phyloP scores from a whole-genome alignment of 2,113 vertebrate species.

The Sinocyclocheilus anshuiensis region DNA sequence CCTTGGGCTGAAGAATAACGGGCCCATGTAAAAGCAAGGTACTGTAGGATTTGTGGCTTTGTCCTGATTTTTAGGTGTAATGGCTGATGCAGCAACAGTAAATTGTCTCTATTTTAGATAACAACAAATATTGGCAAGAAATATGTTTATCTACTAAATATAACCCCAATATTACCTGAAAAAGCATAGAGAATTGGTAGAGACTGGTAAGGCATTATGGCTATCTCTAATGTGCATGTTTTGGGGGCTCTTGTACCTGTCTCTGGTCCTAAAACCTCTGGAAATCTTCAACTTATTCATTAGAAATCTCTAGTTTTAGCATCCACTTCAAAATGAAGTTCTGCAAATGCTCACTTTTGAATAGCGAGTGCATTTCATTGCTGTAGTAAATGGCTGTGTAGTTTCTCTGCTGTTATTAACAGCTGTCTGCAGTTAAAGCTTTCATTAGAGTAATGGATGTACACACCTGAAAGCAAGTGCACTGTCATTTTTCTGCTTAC shows the following conservation, averaged over 20 bases:
- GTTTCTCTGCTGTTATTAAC: slow-evolving; percentile 40
- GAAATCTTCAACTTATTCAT: slow-evolving; percentile 44
- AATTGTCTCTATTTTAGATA: neutral
- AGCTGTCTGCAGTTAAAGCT: slow-evolving; percentile 14
- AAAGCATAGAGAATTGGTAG: neutral
- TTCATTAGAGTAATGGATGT: slow-evolving; percentile 4
- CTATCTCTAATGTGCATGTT: slow-evolving; percentile 10
- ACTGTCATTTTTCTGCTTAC: neutral
- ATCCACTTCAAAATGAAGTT: slow-evolving; percentile 39
- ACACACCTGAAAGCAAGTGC: neutral
- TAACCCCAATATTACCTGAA: neutral
- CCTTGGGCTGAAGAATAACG: neutral
- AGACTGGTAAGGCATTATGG: slow-evolving; percentile 11
- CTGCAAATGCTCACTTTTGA: slow-evolving; percentile 20
- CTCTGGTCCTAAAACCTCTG: slow-evolving; percentile 19
- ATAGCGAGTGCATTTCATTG: slow-evolving; percentile 40
- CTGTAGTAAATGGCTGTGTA: slow-evolving; percentile 37
- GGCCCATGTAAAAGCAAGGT: neutral
- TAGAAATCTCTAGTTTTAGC: slow-evolving; percentile 44
- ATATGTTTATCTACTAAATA: neutral
- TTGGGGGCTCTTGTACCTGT: slow-evolving; percentile 6
- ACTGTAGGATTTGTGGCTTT: neutral
- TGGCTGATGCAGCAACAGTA: neutral
- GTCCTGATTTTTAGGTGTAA: neutral
- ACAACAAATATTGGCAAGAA: neutral